phyloP scores from a whole-genome alignment of 2,113 vertebrate genomes.

The Trichechus manatus region DNA sequence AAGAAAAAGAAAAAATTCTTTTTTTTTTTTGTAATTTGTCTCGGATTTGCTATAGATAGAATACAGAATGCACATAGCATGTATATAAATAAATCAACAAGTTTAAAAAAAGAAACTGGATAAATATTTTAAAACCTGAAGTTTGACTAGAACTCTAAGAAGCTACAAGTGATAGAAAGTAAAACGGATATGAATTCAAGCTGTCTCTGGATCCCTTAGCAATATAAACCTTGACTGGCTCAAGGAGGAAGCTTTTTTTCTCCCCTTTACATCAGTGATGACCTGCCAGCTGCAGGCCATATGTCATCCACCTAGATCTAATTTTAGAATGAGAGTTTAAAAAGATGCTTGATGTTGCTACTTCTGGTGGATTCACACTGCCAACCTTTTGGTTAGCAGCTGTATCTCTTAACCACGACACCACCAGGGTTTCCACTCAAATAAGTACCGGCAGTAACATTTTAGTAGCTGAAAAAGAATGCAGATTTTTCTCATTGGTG shows the following conservation, averaged over 20 bases:
- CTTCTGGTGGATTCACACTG: background rate
- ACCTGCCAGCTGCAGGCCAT: background rate
- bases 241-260: background rate
- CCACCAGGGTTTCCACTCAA: background rate
- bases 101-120: background rate
- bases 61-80: background rate
- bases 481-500: background rate
- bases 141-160: background rate
- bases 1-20: conserved; percentile 5
- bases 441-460: background rate
- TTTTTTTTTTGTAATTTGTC: background rate
- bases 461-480: conserved; percentile 6
- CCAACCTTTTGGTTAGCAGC: too few relatives aligned
- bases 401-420: too few relatives aligned
- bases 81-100: background rate
- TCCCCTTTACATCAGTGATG: background rate
- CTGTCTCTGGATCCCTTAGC: background rate
- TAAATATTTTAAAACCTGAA: conserved; percentile 50
- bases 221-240: conserved; percentile 28
- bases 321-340: conserved; percentile 31
- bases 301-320: conserved; percentile 28
- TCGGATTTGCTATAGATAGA: background rate
- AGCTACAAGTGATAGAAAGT: conserved; percentile 13
- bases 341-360: conserved; percentile 35
- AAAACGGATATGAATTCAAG: background rate